A percentile compares a stretch with the other conserved stretches of the same genome.
Evolutionary conservation across 2,888 invertebrate genomes (phyloP).

Genomic region (Limnephilus marmoratus): DNA sequence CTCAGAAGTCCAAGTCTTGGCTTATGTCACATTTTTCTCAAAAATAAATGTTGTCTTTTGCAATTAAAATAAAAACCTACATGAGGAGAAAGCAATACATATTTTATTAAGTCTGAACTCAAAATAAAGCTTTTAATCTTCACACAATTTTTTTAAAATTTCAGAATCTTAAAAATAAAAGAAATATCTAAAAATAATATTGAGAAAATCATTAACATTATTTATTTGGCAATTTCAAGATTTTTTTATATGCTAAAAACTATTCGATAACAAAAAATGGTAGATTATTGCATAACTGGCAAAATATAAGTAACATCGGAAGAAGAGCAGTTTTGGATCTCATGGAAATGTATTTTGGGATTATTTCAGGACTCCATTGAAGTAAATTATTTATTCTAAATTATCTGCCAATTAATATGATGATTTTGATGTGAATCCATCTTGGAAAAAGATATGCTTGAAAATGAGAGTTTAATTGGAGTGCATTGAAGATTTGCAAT

Average conservation of each 20-base stretch:
- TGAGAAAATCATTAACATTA: background rate
- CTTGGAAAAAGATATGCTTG: background rate
- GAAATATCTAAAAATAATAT: background rate
- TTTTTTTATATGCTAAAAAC: background rate
- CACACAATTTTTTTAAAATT: background rate
- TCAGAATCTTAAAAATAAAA: background rate
- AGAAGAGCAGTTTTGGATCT: background rate
- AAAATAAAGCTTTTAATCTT: too few species aligned
- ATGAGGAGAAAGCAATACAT: background rate
- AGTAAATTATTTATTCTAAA: background rate
- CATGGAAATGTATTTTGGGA: background rate
- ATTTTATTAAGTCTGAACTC: too few species aligned
- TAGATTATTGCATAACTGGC: background rate
- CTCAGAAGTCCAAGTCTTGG: too few species aligned
- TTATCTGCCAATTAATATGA: too few species aligned
- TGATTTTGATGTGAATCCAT: too few species aligned
- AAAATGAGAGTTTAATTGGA: background rate
- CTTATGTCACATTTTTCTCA: background rate
- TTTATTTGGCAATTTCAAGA: slow-evolving; percentile 2
- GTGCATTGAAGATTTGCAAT: background rate
- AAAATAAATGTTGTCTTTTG: background rate
- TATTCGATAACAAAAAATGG: background rate
- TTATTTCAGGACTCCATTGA: too few species aligned
- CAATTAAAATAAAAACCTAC: background rate
- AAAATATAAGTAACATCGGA: background rate